Evolutionary conservation across 2,113 vertebrate genomes (phyloP).

Genomic region (Telmatochromis sp.): DNA sequence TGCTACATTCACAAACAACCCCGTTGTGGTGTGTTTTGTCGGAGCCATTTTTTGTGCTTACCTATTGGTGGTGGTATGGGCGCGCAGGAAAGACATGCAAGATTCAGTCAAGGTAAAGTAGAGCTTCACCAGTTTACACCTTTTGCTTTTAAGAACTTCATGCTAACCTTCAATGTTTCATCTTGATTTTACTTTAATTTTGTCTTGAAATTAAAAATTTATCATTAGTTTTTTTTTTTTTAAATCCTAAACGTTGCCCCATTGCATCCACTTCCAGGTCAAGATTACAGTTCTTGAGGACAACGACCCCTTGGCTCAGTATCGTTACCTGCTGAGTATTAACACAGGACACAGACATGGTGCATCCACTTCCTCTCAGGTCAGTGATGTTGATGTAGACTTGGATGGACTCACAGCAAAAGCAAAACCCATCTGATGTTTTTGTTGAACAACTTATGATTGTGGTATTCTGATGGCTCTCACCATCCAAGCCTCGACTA

Average conservation of each 20-base stretch:
- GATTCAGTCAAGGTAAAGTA: conserved; percentile 81
- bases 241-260: neutral
- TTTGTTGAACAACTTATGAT: neutral
- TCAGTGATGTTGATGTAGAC: conserved; percentile 28
- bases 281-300: conserved; percentile 86
- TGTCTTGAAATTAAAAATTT: neutral
- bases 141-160: neutral
- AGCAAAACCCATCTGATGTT: neutral
- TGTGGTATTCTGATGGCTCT: neutral
- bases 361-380: conserved; percentile 87
- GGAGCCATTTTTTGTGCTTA: conserved; percentile 80
- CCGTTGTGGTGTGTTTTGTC: conserved; percentile 86
- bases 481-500: neutral
- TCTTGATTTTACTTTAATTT: neutral
- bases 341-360: conserved; percentile 85
- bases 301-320: conserved; percentile 89
- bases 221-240: neutral
- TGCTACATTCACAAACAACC: conserved; percentile 84
- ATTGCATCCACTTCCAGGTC: conserved; percentile 61
- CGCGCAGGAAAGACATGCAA: conserved; percentile 84
- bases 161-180: neutral
- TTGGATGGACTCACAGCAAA: neutral
- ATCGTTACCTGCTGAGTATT: conserved; percentile 83
- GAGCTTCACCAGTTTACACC: neutral
- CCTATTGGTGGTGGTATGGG: conserved; percentile 83